Conservation (phyloP, 2,888 invertebrate genomes). For the Troides aeacus region DNA sequence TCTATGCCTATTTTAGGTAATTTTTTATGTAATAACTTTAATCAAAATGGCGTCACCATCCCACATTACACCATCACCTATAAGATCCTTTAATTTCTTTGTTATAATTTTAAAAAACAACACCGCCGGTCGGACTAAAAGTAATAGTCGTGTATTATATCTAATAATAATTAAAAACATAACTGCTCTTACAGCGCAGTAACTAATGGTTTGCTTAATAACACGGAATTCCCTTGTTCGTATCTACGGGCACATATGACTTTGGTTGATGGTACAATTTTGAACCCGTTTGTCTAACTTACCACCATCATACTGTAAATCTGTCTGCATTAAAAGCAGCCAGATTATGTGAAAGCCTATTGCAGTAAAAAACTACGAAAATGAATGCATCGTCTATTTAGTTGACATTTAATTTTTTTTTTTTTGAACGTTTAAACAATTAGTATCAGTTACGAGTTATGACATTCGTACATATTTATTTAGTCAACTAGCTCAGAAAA, state of each 20-base stretch:
- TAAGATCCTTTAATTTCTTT: too few species aligned
- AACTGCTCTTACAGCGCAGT: neutral
- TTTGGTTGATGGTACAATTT: neutral
- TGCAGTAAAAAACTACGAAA: neutral
- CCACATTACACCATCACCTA: neutral
- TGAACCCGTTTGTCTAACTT: neutral
- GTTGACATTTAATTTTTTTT: too few species aligned
- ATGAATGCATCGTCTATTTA: too few species aligned
- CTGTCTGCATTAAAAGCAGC: neutral
- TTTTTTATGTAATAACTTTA: neutral
- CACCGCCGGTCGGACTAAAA: too few species aligned
- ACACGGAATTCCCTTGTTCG: neutral
- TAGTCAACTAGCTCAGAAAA: constrained; percentile 21
- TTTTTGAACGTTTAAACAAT: too few species aligned
- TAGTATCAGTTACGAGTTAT: neutral
- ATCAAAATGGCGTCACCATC: neutral
- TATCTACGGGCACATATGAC: neutral
- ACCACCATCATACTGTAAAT: neutral
- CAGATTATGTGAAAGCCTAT: too few species aligned
- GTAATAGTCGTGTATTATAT: too few species aligned
- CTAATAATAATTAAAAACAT: too few species aligned
- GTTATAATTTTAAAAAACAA: too few species aligned
- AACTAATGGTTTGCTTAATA: neutral
- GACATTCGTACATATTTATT: neutral
- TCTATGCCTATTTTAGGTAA: too few species aligned